phyloP scores from a whole-genome alignment of 2,888 invertebrate genomes.

The Drosophila lacicola region DNA sequence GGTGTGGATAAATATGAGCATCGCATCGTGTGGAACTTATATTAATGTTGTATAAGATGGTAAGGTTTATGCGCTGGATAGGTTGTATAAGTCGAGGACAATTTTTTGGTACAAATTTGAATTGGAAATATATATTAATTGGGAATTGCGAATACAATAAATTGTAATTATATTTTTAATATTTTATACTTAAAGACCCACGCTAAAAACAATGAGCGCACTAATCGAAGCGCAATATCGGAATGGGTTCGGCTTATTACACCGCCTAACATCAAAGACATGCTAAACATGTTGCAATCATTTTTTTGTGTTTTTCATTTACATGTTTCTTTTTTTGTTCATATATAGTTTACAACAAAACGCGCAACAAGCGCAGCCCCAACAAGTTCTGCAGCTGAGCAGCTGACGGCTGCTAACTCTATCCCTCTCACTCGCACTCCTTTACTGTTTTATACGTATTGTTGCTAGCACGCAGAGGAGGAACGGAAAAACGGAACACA shows the following conservation, averaged over 20 bases:
- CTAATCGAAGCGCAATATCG: conserved; percentile 16
- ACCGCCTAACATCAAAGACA: conserved; percentile 53
- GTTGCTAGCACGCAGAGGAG: conserved; percentile 26
- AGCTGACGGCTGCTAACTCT: conserved; percentile 63
- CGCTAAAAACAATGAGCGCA: background rate
- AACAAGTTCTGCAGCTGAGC: conserved; percentile 66
- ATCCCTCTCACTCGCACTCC: conserved; percentile 20
- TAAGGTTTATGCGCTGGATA: conserved; percentile 17
- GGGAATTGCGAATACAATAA: background rate
- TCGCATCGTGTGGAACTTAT: conserved; percentile 28
- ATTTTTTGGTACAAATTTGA: conserved; percentile 18
- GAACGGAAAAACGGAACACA: conserved; percentile 60
- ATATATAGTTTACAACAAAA: conserved; percentile 49
- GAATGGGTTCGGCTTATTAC: conserved; percentile 17
- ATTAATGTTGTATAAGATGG: conserved; percentile 51
- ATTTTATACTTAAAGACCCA: background rate
- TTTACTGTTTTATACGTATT: conserved; percentile 13
- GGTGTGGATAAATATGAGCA: conserved; percentile 68
- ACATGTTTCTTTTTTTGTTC: conserved; percentile 19
- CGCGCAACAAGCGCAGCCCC: conserved; percentile 64
- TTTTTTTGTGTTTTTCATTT: conserved; percentile 3
- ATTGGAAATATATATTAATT: background rate
- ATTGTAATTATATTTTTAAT: background rate
- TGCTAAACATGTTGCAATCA: background rate
- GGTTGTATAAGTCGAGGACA: conserved; percentile 32